These are phyloP conservation scores for Onychorhynchus coronatus DNA, from an alignment of 2,113 vertebrate species.

Conservation along the genomic window DNA sequence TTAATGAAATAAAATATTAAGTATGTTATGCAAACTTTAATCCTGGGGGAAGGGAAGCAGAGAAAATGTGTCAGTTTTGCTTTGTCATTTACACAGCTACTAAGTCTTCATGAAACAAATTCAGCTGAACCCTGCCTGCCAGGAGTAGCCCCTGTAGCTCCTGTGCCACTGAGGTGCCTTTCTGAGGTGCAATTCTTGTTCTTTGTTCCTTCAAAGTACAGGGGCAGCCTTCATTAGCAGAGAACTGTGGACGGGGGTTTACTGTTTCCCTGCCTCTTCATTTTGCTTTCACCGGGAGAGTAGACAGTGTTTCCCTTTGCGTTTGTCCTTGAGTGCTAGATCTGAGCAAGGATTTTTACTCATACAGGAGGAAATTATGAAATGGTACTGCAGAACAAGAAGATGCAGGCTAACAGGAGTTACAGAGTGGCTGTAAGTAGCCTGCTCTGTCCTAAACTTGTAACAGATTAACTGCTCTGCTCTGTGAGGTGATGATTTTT, in stretches of 20 bases:
- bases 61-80: background rate
- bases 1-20: slow-evolving; percentile 1
- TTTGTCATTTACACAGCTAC: background rate
- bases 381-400: background rate
- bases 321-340: background rate
- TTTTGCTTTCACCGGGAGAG: background rate
- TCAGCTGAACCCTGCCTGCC: background rate
- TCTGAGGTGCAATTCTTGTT: background rate
- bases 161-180: background rate
- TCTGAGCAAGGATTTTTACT: background rate
- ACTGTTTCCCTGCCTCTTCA: background rate
- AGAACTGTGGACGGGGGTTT: background rate
- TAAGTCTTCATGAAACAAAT: background rate
- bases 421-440: background rate
- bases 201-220: background rate
- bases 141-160: background rate
- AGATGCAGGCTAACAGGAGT: background rate
- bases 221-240: background rate
- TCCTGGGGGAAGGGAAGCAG: background rate
- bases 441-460: background rate
- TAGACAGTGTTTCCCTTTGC: background rate
- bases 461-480: background rate
- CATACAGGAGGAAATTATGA: background rate
- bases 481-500: background rate
- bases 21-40: background rate